phyloP scores from a whole-genome alignment of 2,888 invertebrate species.

The Calameuta idolon region DNA sequence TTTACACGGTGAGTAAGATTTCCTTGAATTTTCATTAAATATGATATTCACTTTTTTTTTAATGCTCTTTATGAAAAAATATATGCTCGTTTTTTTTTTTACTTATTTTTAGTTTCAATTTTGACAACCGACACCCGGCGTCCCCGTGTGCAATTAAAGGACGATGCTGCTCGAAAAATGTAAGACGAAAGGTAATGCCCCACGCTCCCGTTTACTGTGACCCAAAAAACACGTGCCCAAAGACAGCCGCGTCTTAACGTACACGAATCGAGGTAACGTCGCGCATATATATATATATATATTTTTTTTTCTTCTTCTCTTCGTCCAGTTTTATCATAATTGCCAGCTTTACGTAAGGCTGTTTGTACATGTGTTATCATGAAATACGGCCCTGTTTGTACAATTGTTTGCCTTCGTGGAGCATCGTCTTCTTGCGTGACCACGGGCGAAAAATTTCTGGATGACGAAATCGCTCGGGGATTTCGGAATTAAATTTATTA shows the following conservation, averaged over 20 bases:
- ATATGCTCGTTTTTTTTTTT: neutral
- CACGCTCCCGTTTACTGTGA: neutral
- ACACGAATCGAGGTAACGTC: slow-evolving; percentile 33
- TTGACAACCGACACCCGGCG: neutral
- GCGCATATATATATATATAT: no score
- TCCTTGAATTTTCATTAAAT: neutral
- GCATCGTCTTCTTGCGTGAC: slow-evolving; percentile 51
- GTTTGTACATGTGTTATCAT: slow-evolving; percentile 66
- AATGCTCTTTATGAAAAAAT: neutral
- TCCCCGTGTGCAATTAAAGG: slow-evolving; percentile 31
- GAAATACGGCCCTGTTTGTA: slow-evolving; percentile 65
- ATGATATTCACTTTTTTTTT: neutral
- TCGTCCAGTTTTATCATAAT: slow-evolving; percentile 62
- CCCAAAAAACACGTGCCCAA: slow-evolving; percentile 21
- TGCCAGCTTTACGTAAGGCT: slow-evolving; percentile 65
- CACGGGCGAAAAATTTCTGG: slow-evolving; percentile 53
- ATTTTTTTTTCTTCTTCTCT: slow-evolving; percentile 35
- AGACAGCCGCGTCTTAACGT: slow-evolving; percentile 29
- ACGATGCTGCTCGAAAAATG: neutral
- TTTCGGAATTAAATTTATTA: slow-evolving; percentile 41
- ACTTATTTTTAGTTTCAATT: neutral
- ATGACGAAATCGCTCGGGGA: slow-evolving; percentile 31
- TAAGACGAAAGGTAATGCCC: slow-evolving; percentile 3
- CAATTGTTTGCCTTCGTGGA: slow-evolving; percentile 62
- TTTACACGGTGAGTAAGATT: neutral